phyloP scores from a whole-genome alignment of 1,140 invertebrate genomes.

The Aradophagus sp. region DNA sequence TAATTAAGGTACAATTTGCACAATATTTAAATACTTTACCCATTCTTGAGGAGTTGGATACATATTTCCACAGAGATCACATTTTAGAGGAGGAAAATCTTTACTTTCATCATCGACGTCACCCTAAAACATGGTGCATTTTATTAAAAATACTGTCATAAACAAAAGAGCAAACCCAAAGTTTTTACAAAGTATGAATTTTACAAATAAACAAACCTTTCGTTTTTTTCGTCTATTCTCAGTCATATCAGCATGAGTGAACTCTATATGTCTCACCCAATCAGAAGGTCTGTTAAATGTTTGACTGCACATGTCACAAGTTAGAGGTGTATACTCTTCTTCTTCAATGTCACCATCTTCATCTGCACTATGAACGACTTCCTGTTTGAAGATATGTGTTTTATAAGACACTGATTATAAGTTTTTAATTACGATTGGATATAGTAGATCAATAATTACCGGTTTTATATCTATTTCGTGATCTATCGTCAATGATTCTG shows the following conservation, averaged over 20 bases:
- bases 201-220: constrained; percentile 69
- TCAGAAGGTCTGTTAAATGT: constrained; percentile 87
- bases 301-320: constrained; percentile 88
- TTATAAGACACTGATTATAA: too few species aligned
- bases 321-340: constrained; percentile 81
- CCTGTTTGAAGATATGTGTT: constrained; percentile 57
- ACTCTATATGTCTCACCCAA: constrained; percentile 86
- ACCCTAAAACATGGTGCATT: constrained; percentile 72
- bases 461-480: constrained; percentile 76
- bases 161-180: neutral
- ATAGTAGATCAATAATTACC: constrained; percentile 59
- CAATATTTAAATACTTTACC: too few species aligned
- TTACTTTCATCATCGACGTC: constrained; percentile 80
- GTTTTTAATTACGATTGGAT: too few species aligned
- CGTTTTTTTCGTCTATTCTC: constrained; percentile 77
- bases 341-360: constrained; percentile 72
- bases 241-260: constrained; percentile 80
- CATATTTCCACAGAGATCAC: constrained; percentile 87
- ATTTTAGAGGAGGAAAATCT: constrained; percentile 81
- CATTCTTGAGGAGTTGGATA: constrained; percentile 88
- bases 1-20: too few species aligned
- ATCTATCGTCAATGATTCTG: constrained; percentile 72
- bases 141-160: neutral
- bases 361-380: constrained; percentile 74
- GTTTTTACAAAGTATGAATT: neutral